Evolutionary conservation across 2,113 vertebrate genomes (phyloP).

Genomic region (Lipophrys pholis): DNA sequence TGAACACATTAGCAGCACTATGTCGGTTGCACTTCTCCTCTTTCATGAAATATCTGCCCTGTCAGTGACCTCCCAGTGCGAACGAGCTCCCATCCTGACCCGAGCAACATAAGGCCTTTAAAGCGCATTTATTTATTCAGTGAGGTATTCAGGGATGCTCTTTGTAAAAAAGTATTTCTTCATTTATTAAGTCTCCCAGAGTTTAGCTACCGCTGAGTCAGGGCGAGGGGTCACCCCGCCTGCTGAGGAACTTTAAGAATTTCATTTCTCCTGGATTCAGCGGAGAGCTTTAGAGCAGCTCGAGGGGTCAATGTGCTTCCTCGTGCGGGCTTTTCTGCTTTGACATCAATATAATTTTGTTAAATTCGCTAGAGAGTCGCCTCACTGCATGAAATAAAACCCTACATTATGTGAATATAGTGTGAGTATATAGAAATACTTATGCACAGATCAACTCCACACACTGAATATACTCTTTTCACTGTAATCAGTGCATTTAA

Average conservation of each 20-base stretch:
- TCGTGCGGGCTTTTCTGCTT: neutral
- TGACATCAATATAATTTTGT: neutral
- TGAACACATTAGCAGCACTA: neutral
- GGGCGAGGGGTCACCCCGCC: slow-evolving; percentile 28
- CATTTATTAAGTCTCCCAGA: slow-evolving; percentile 32
- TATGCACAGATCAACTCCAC: neutral
- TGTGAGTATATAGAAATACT: neutral
- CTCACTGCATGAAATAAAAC: neutral
- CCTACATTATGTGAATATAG: neutral
- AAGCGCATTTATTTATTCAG: slow-evolving; percentile 48
- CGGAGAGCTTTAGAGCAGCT: neutral
- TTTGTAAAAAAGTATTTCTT: slow-evolving; percentile 25
- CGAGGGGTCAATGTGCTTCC: neutral
- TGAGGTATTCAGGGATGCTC: slow-evolving; percentile 16
- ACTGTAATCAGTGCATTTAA: slow-evolving; percentile 1
- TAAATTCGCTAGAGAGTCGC: neutral
- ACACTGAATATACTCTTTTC: neutral
- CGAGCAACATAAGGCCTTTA: slow-evolving; percentile 20
- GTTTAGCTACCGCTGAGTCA: slow-evolving; percentile 26
- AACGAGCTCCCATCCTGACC: slow-evolving; percentile 23
- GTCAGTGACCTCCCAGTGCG: slow-evolving; percentile 18
- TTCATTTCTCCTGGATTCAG: slow-evolving; percentile 24
- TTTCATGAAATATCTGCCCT: slow-evolving; percentile 13
- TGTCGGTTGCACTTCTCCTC: neutral
- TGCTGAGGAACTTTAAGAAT: slow-evolving; percentile 30